Evolutionary conservation across 2,888 invertebrate species (phyloP).

Genomic region (Scrobipalpa costella): DNA sequence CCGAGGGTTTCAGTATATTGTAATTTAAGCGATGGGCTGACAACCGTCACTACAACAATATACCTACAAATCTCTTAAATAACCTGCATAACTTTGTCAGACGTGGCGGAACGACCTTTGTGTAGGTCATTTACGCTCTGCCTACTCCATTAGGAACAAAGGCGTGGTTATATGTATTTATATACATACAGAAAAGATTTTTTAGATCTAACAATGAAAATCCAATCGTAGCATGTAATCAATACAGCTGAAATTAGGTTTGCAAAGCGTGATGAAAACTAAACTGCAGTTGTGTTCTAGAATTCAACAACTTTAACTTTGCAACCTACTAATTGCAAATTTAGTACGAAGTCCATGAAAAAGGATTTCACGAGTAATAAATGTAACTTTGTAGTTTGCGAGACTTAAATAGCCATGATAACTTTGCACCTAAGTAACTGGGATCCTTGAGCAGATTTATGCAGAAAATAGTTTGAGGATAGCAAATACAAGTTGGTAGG

Average conservation of each 20-base stretch:
- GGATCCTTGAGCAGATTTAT: too few species aligned
- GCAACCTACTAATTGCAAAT: not conserved
- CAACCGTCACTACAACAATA: too few species aligned
- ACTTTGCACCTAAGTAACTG: not conserved
- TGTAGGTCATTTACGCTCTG: too few species aligned
- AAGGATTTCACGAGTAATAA: not conserved
- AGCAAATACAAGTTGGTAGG: slow-evolving; percentile 15
- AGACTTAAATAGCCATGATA: not conserved
- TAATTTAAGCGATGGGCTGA: too few species aligned
- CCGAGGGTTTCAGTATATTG: too few species aligned
- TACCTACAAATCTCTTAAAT: too few species aligned
- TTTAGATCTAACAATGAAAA: slow-evolving; percentile 48
- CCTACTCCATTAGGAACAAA: too few species aligned
- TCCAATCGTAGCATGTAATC: slow-evolving; percentile 49
- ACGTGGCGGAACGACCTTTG: too few species aligned
- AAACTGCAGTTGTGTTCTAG: slow-evolving; percentile 50
- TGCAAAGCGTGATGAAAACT: slow-evolving; percentile 52
- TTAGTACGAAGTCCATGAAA: not conserved
- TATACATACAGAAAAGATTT: slow-evolving; percentile 44
- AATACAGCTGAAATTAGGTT: slow-evolving; percentile 58
- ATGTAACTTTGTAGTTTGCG: not conserved
- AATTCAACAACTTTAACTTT: slow-evolving; percentile 28
- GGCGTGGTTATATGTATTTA: too few species aligned
- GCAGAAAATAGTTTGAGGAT: not conserved
- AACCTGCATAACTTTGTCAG: too few species aligned